phyloP scores from a whole-genome alignment of 2,888 invertebrate genomes.

The Germaria angustata region DNA sequence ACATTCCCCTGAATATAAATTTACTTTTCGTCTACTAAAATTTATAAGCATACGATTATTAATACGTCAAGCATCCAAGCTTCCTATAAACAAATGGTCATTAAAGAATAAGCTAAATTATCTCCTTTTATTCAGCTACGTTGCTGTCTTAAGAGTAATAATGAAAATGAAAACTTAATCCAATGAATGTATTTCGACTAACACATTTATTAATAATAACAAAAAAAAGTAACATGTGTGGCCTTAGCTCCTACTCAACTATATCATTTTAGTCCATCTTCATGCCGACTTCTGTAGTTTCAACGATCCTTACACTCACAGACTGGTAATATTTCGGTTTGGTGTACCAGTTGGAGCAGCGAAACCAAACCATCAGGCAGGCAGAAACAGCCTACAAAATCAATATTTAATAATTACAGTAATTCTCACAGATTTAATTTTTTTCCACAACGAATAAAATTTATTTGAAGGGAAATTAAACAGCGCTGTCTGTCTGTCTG shows the following conservation, averaged over 20 bases:
- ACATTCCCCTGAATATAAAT: no score
- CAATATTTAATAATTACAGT: conserved; percentile 65
- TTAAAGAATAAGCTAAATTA: no score
- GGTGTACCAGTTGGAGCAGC: background rate
- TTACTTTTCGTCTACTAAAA: no score
- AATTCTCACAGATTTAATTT: conserved; percentile 61
- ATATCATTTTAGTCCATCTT: conserved; percentile 62
- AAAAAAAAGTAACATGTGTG: conserved; percentile 44
- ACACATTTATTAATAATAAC: background rate
- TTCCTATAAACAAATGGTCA: no score
- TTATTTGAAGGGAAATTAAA: conserved; percentile 13
- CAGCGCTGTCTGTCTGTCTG: background rate
- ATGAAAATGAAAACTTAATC: conserved; percentile 38
- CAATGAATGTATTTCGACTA: conserved; percentile 24
- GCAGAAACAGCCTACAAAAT: conserved; percentile 37
- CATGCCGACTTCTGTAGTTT: conserved; percentile 52
- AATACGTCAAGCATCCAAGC: no score
- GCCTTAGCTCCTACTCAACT: conserved; percentile 51
- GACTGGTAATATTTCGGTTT: background rate
- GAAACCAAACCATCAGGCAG: background rate
- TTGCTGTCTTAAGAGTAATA: conserved; percentile 5
- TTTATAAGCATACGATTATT: no score
- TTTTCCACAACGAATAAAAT: background rate
- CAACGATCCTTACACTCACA: background rate
- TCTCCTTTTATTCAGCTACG: no score